Percentiles rank a stretch among this genome's conserved stretches.
phyloP scores from a whole-genome alignment of 1,140 invertebrate genomes.

The Drosophila albomicans region DNA sequence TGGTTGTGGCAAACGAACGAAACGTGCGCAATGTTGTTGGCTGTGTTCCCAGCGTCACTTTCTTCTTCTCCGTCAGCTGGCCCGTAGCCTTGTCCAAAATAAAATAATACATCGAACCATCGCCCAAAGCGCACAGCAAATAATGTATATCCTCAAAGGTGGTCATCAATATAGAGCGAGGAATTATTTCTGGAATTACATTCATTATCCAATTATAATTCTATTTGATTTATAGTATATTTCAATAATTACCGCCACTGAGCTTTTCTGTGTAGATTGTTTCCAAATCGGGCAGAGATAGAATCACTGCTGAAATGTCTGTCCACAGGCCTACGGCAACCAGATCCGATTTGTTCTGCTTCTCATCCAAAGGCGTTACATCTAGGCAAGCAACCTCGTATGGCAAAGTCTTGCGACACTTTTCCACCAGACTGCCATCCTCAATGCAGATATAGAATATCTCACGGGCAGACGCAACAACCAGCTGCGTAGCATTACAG shows the following conservation, averaged over 20 bases:
- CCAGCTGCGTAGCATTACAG: constrained; percentile 92
- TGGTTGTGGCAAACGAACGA: constrained; percentile 95
- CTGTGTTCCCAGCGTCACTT: constrained; percentile 98
- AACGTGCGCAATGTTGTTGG: constrained; percentile 97
- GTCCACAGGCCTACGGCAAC: constrained; percentile 98
- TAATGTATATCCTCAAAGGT: constrained; percentile 97
- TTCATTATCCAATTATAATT: constrained; percentile 1
- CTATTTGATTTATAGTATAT: background rate
- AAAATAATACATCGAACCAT: constrained; percentile 99
- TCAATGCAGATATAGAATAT: constrained; percentile 95
- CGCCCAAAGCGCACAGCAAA: constrained; percentile 96
- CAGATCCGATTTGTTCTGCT: constrained; percentile 88
- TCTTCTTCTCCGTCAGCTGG: constrained; percentile 92
- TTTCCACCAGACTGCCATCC: constrained; percentile 88
- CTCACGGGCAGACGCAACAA: constrained; percentile 95
- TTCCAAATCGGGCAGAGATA: constrained; percentile 91
- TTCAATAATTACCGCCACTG: constrained; percentile 87
- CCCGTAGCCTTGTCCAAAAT: constrained; percentile 91
- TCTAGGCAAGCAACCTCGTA: constrained; percentile 98
- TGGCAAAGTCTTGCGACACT: constrained; percentile 79
- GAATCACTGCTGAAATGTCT: constrained; percentile 96
- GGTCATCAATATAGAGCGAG: constrained; percentile 97
- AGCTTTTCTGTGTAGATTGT: constrained; percentile 94
- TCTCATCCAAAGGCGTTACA: constrained; percentile 92
- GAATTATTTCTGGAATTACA: constrained; percentile 93